phyloP scores from a whole-genome alignment of 37 sponge, comb jelly and placozoan genomes.

The Amphimedon queenslandica region DNA sequence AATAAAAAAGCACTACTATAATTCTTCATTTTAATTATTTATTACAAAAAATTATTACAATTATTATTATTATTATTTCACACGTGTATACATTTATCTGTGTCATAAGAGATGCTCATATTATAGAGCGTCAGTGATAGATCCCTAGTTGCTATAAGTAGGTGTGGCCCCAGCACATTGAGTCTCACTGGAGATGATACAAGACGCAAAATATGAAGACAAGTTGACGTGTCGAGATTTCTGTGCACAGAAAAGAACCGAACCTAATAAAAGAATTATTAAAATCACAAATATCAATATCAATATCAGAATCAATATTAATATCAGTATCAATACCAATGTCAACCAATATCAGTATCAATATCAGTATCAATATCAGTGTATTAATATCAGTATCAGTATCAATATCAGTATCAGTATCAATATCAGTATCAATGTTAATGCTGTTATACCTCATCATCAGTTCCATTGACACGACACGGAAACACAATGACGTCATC shows the following conservation, averaged over 20 bases:
- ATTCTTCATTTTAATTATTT: too few species aligned
- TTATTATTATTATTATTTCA: too few species aligned
- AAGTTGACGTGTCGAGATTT: constrained; percentile 73
- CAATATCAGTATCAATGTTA: too few species aligned
- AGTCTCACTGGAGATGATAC: constrained; percentile 46
- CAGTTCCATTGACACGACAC: constrained; percentile 36
- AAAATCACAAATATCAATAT: constrained; percentile 12
- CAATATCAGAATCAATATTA: too few species aligned
- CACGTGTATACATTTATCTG: too few species aligned
- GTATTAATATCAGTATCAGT: too few species aligned
- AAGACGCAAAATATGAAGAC: constrained; percentile 29
- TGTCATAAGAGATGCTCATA: constrained; percentile 6
- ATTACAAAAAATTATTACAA: too few species aligned
- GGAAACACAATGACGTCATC: constrained; percentile 74
- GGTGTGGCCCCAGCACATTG: constrained; percentile 53
- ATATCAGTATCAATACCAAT: too few species aligned
- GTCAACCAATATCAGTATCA: too few species aligned
- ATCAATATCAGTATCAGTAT: too few species aligned
- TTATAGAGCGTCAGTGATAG: constrained; percentile 42
- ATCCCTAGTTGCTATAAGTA: constrained; percentile 53
- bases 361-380: too few species aligned
- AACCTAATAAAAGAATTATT: constrained; percentile 33
- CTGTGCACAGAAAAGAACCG: constrained; percentile 72
- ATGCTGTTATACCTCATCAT: constrained; percentile 81
- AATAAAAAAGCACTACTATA: too few species aligned